Evolutionary conservation across 2,113 vertebrate species (phyloP).

Genomic region (Festucalex cinctus): DNA sequence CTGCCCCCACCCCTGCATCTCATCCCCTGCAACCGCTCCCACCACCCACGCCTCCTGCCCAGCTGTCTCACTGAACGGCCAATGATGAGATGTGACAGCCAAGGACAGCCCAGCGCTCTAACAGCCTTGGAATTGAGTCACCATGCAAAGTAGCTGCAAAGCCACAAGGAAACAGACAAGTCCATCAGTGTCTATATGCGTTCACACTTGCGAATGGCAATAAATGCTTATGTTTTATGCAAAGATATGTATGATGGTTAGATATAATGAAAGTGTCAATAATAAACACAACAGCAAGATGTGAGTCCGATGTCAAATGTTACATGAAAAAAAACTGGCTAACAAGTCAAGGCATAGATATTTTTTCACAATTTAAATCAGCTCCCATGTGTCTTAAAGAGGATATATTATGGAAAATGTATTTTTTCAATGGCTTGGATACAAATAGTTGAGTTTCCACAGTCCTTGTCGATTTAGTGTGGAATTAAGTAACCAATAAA

Average conservation of each 20-base stretch:
- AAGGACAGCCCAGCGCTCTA: constrained; percentile 48
- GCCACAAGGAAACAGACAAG: constrained; percentile 15
- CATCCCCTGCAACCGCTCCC: background rate
- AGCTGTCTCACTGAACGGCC: constrained; percentile 47
- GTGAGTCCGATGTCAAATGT: too few relatives aligned
- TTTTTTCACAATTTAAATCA: too few relatives aligned
- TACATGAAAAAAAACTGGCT: too few relatives aligned
- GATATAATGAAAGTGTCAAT: background rate
- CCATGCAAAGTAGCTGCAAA: constrained; percentile 40
- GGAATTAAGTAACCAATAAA: too few relatives aligned
- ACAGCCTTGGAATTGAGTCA: constrained; percentile 52
- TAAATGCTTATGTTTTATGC: background rate
- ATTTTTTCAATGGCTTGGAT: too few relatives aligned
- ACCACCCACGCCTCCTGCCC: constrained; percentile 26
- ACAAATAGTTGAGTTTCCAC: too few relatives aligned
- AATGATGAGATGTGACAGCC: constrained; percentile 65
- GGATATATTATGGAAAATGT: too few relatives aligned
- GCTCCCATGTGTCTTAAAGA: too few relatives aligned
- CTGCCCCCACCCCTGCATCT: constrained; percentile 31
- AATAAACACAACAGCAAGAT: too few relatives aligned
- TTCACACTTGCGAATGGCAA: background rate
- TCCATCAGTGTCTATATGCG: constrained; percentile 3
- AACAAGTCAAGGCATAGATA: too few relatives aligned
- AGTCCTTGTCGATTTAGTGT: too few relatives aligned
- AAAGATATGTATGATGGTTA: background rate